Conservation (phyloP, 2,113 vertebrate species). For the Ceyx margarethae region DNA sequence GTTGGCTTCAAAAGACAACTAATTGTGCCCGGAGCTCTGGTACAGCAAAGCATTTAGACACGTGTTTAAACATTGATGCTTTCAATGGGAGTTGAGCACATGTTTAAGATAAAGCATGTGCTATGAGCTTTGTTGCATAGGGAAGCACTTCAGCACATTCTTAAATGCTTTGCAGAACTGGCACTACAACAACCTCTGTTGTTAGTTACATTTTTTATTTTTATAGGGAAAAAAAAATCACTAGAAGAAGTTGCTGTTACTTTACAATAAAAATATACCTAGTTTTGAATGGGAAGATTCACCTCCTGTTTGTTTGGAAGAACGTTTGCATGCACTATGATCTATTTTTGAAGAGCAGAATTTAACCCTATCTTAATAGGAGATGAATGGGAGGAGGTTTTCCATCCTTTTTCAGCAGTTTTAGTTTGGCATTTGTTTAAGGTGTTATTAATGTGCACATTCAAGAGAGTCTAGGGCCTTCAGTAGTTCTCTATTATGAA, state of each 20-base stretch:
- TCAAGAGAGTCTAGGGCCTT: not conserved
- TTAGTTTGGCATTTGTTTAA: conserved; percentile 38
- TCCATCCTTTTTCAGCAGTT: conserved; percentile 21
- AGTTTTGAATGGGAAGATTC: conserved; percentile 6
- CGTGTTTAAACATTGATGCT: conserved; percentile 57
- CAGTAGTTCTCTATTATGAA: conserved; percentile 24
- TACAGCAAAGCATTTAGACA: conserved; percentile 57
- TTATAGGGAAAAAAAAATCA: not conserved
- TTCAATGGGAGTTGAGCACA: conserved; percentile 54
- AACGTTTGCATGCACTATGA: not conserved
- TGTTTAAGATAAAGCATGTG: conserved; percentile 59
- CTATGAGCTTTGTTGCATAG: conserved; percentile 25
- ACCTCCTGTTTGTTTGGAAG: not conserved
- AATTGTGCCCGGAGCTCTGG: conserved; percentile 28
- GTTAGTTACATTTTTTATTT: conserved; percentile 46
- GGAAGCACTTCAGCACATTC: conserved; percentile 47
- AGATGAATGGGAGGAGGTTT: conserved; percentile 34
- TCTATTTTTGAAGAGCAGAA: conserved; percentile 30
- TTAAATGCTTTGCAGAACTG: conserved; percentile 56
- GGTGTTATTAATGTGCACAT: conserved; percentile 26
- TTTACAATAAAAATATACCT: not conserved
- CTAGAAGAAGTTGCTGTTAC: not conserved
- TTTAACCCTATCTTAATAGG: conserved; percentile 34
- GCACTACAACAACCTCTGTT: conserved; percentile 20
- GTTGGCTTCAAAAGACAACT: conserved; percentile 10